These are phyloP conservation scores for Phthorimaea operculella DNA, from an alignment of 1,140 invertebrate species.

Conservation along the genomic window DNA sequence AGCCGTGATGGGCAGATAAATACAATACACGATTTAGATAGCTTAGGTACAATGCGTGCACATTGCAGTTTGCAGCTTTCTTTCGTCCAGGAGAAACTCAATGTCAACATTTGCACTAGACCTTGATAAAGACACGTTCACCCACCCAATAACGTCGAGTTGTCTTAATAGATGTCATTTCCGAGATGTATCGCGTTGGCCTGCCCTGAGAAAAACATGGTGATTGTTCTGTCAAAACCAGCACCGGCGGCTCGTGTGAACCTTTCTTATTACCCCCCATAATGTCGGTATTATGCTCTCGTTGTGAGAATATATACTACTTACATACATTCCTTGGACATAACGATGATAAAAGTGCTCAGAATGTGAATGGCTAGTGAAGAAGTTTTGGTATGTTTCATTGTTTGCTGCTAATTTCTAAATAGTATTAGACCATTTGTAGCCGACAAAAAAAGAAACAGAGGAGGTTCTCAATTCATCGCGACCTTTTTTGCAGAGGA, in stretches of 20 bases:
- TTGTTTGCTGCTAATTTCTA: no score
- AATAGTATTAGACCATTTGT: no score
- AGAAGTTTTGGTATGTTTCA: no score
- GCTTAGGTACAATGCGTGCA: no score
- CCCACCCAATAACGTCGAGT: neutral
- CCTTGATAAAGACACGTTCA: neutral
- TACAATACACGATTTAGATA: no score
- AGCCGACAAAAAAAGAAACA: no score
- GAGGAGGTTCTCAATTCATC: no score
- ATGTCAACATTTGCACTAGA: neutral
- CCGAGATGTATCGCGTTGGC: constrained; percentile 23
- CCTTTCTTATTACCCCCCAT: constrained; percentile 25
- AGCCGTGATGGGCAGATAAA: no score
- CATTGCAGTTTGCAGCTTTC: neutral
- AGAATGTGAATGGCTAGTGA: no score
- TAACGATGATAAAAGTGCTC: neutral
- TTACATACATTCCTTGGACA: constrained; percentile 2
- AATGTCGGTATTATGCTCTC: constrained; percentile 22
- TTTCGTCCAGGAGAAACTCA: constrained; percentile 3
- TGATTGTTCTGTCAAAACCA: constrained; percentile 40
- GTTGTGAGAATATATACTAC: constrained; percentile 29
- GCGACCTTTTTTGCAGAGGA: no score
- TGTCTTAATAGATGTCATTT: constrained; percentile 27
- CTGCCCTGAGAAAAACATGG: constrained; percentile 31
- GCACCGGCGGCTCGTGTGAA: constrained; percentile 28